Evolutionary conservation across 2,113 vertebrate genomes (phyloP).

Genomic region (Tragelaphus scriptus): DNA sequence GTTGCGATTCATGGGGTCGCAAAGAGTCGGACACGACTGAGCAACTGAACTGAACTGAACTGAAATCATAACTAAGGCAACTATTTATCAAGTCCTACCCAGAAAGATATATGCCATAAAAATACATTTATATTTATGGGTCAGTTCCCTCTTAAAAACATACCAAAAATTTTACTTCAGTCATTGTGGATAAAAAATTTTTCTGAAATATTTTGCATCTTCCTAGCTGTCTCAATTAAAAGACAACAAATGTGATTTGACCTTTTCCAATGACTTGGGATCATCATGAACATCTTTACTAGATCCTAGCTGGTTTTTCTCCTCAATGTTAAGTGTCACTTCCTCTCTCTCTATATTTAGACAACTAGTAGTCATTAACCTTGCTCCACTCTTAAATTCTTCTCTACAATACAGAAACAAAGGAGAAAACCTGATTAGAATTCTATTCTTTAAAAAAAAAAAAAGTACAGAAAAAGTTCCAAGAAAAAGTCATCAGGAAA

Average conservation of each 20-base stretch:
- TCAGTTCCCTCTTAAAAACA: background rate
- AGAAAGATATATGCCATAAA: background rate
- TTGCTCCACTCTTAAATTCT: background rate
- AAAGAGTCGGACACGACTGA: no score
- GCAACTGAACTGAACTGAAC: no score
- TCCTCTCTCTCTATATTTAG: background rate
- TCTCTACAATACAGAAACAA: background rate
- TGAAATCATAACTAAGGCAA: background rate
- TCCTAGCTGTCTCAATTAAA: background rate
- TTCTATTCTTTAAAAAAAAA: background rate
- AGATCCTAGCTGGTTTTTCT: background rate
- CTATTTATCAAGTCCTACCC: background rate
- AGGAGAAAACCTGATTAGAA: background rate
- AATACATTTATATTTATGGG: background rate
- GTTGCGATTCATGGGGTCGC: no score
- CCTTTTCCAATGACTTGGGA: background rate
- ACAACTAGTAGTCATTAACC: background rate
- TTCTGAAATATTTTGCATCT: background rate
- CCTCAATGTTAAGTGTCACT: background rate
- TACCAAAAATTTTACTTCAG: background rate
- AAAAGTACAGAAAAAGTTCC: background rate
- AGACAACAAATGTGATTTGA: background rate
- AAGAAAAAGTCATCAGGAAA: background rate
- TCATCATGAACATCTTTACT: background rate
- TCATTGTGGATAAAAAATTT: background rate